A percentile compares a stretch with the other conserved stretches of the same genome.
Conservation (phyloP, 53 echinoderm and acorn worm species). For the Henricia sp. region DNA sequence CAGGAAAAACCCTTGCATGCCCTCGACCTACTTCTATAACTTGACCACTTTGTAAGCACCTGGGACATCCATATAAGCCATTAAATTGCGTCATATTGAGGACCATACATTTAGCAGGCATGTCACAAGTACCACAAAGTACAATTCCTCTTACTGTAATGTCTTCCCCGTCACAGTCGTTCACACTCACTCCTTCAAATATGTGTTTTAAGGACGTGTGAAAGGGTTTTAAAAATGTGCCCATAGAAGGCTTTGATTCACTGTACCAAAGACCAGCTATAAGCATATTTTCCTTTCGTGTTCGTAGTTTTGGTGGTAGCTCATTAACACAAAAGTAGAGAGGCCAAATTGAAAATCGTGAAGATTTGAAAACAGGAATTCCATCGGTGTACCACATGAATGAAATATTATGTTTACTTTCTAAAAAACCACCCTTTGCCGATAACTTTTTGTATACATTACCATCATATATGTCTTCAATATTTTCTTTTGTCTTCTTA, state of each 20-base stretch:
- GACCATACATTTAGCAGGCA: conserved; percentile 60
- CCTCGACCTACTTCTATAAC: conserved; percentile 46
- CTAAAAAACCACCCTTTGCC: background rate
- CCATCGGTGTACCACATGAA: conserved; percentile 75
- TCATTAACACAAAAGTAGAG: conserved; percentile 68
- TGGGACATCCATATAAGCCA: conserved; percentile 61
- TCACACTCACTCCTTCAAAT: conserved; percentile 4
- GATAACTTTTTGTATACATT: conserved; percentile 25
- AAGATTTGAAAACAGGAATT: conserved; percentile 64
- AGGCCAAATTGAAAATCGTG: conserved; percentile 51
- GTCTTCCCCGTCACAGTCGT: background rate
- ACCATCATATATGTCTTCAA: conserved; percentile 66
- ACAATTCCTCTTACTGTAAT: conserved; percentile 14
- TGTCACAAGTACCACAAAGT: conserved; percentile 66
- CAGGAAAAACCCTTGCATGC: conserved; percentile 56
- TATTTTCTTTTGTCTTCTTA: conserved; percentile 32
- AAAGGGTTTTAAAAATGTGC: conserved; percentile 50
- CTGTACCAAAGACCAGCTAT: conserved; percentile 67
- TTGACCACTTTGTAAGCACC: conserved; percentile 59
- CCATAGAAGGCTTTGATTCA: conserved; percentile 53
- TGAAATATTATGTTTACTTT: conserved; percentile 29
- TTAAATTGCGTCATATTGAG: conserved; percentile 71
- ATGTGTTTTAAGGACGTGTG: conserved; percentile 1
- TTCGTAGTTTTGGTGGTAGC: conserved; percentile 39
- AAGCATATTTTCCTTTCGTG: conserved; percentile 55